A percentile compares a stretch with the other conserved stretches of the same genome.
phyloP scores from a whole-genome alignment of 2,888 invertebrate species.

The Macrophya alboannulata region DNA sequence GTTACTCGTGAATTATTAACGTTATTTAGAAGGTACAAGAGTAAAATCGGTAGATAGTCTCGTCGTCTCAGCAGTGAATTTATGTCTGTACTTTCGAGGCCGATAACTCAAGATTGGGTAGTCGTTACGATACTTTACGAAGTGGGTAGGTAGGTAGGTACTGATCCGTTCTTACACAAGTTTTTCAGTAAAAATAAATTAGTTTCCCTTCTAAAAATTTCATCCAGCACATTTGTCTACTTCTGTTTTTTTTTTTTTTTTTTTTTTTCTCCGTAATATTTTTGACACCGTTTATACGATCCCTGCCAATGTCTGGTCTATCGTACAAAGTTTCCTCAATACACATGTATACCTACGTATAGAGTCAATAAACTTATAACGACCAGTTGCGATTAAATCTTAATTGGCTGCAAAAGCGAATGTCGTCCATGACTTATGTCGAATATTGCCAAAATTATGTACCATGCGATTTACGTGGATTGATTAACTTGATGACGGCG shows the following conservation, averaged over 20 bases:
- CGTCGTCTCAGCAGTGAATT: conserved; percentile 2
- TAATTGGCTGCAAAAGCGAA: conserved; percentile 18
- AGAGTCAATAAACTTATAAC: conserved; percentile 11
- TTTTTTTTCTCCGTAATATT: neutral
- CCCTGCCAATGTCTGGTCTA: neutral
- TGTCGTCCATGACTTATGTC: conserved; percentile 15
- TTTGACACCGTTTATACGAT: neutral
- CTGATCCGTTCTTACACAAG: neutral
- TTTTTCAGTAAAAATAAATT: neutral
- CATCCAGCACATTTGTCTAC: neutral
- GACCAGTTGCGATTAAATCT: conserved; percentile 20
- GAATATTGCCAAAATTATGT: conserved; percentile 23
- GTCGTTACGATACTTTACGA: neutral
- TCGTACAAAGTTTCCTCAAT: neutral
- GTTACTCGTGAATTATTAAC: conserved; percentile 8
- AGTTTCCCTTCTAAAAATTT: neutral
- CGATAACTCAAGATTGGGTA: conserved; percentile 20
- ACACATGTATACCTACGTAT: neutral
- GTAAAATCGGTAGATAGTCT: conserved; percentile 20
- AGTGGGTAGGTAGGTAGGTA: neutral
- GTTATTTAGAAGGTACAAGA: neutral
- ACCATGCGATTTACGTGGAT: neutral
- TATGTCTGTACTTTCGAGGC: conserved; percentile 11
- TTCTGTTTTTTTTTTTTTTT: neutral
- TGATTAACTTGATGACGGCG: neutral